A percentile compares a stretch with the other conserved stretches of the same genome.
phyloP scores from a whole-genome alignment of 2,797 vertebrate species.

The Liparis tanakae region DNA sequence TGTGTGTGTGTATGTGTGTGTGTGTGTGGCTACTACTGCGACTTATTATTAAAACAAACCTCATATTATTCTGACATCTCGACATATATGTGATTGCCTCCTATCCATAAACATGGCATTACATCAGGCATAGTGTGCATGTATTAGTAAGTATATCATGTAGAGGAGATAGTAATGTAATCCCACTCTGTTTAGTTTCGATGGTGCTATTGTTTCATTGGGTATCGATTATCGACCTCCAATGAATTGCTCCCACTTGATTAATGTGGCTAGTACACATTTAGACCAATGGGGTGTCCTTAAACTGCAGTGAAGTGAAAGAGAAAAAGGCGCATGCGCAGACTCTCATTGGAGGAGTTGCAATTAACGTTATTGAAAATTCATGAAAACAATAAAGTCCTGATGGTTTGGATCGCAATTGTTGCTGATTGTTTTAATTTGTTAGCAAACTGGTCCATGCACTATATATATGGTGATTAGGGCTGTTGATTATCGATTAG shows the following conservation, averaged over 20 bases:
- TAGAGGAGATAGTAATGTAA: background rate
- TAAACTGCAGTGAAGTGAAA: background rate
- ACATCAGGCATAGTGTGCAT: background rate
- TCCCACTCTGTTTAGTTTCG: background rate
- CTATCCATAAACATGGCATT: background rate
- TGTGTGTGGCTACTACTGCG: constrained; percentile 2
- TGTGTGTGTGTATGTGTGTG: background rate
- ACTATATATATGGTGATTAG: background rate
- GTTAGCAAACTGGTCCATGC: background rate
- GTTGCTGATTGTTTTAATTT: background rate
- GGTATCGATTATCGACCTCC: background rate
- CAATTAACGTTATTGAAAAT: no score
- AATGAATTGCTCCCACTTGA: background rate
- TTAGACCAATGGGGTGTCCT: background rate
- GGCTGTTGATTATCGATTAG: no score
- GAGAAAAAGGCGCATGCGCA: background rate
- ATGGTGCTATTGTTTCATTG: background rate
- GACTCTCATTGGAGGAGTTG: background rate
- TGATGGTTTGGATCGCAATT: no score
- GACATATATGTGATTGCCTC: no score
- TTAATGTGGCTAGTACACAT: background rate
- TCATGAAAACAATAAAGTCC: background rate
- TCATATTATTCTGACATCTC: background rate
- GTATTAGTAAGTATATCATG: background rate
- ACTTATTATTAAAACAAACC: constrained; percentile 1